These are phyloP conservation scores for Lampris megalopsis DNA, from an alignment of 2,113 vertebrate genomes.

Conservation along the genomic window DNA sequence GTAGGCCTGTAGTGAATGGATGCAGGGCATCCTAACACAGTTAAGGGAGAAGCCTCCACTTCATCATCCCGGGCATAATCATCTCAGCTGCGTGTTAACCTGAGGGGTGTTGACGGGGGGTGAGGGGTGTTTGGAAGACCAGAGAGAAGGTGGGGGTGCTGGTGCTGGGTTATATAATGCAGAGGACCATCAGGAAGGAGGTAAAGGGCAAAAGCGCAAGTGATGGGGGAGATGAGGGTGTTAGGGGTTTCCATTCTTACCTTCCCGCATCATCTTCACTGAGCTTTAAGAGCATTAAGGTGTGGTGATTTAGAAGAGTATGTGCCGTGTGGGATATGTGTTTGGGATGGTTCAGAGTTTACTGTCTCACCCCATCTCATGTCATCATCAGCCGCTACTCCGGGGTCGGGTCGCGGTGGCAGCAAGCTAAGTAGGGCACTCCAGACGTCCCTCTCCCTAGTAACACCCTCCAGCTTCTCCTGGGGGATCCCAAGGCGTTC, in stretches of 20 bases:
- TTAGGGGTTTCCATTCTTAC: constrained; percentile 27
- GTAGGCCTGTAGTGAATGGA: constrained; percentile 80
- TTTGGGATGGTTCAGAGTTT: constrained; percentile 31
- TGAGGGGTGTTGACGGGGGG: constrained; percentile 65
- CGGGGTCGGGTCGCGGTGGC: no score
- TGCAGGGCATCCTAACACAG: constrained; percentile 78
- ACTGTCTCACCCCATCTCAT: constrained; percentile 2
- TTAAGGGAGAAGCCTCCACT: constrained; percentile 79
- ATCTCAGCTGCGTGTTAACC: constrained; percentile 80
- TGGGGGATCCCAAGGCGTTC: no score
- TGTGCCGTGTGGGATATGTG: background rate
- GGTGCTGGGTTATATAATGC: constrained; percentile 45
- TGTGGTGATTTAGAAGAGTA: constrained; percentile 36
- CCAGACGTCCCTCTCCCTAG: no score
- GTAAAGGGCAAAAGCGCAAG: constrained; percentile 52
- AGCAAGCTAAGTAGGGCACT: no score
- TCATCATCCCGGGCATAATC: constrained; percentile 85
- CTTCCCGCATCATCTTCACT: constrained; percentile 35
- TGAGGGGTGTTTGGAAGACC: constrained; percentile 58
- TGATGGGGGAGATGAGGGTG: constrained; percentile 40
- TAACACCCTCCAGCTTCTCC: no score
- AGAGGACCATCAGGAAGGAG: background rate
- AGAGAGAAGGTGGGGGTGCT: constrained; percentile 29
- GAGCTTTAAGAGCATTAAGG: constrained; percentile 49
- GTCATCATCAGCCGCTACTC: constrained; percentile 12